phyloP scores from a whole-genome alignment of 1,140 invertebrate genomes.

The Scylla paramamosain region DNA sequence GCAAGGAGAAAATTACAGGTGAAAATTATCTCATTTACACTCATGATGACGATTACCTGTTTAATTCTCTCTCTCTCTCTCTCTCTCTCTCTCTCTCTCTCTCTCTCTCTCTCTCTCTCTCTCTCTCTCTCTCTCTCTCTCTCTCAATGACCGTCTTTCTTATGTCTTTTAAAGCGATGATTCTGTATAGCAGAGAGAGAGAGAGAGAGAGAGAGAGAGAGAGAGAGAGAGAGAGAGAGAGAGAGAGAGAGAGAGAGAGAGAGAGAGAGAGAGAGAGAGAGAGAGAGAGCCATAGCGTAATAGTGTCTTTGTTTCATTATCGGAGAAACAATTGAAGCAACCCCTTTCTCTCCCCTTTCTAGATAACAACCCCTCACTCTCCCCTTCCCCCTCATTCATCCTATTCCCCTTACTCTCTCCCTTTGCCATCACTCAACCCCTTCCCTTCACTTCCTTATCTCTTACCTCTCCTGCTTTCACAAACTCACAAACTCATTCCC shows the following conservation, averaged over 20 bases:
- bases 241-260: too few species aligned
- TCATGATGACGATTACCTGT: not conserved
- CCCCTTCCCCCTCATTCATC: not conserved
- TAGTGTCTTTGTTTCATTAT: not conserved
- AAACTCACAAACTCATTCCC: not conserved
- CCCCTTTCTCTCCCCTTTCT: not conserved
- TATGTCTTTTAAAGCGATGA: too few species aligned
- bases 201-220: too few species aligned
- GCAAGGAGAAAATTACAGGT: not conserved
- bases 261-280: too few species aligned
- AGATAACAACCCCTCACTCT: not conserved
- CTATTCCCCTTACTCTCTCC: too few species aligned
- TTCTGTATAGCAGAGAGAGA: too few species aligned
- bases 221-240: too few species aligned
- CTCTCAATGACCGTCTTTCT: not conserved
- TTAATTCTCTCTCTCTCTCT: not conserved
- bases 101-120: slow-evolving; percentile 8
- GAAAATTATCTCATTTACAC: too few species aligned
- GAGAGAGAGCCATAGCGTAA: not conserved
- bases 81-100: not conserved
- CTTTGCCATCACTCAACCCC: too few species aligned
- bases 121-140: not conserved
- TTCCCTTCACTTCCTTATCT: too few species aligned
- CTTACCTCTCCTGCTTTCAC: too few species aligned
- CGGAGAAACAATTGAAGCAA: not conserved